phyloP scores from a whole-genome alignment of 1,140 invertebrate genomes.

The Drosophila elegans region DNA sequence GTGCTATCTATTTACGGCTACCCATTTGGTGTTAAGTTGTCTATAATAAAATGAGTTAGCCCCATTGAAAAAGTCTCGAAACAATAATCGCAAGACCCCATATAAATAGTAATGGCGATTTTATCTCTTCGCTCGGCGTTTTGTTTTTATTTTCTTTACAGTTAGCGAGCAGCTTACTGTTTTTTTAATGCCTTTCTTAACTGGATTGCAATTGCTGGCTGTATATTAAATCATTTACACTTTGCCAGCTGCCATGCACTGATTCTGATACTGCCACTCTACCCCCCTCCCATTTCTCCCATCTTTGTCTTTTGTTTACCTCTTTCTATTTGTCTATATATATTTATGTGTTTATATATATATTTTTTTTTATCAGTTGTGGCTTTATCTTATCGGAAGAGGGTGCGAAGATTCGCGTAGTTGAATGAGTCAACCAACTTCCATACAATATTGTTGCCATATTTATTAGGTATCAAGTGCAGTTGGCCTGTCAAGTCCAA shows the following conservation, averaged over 20 bases:
- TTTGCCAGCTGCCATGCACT: slow-evolving; percentile 71
- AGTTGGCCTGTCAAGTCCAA: slow-evolving; percentile 43
- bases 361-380: slow-evolving; percentile 12
- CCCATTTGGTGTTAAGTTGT: slow-evolving; percentile 12
- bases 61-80: slow-evolving; percentile 1
- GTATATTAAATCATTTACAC: slow-evolving; percentile 65
- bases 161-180: slow-evolving; percentile 23
- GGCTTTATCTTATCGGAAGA: slow-evolving; percentile 26
- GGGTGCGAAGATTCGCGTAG: slow-evolving; percentile 1
- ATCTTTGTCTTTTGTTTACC: neutral
- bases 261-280: slow-evolving; percentile 43
- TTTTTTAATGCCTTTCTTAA: slow-evolving; percentile 40
- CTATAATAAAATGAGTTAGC: slow-evolving; percentile 9
- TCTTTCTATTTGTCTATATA: neutral
- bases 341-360: neutral
- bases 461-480: slow-evolving; percentile 15
- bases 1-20: neutral
- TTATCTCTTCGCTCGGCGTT: slow-evolving; percentile 9
- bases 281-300: neutral
- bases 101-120: slow-evolving; percentile 9
- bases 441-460: neutral
- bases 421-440: neutral
- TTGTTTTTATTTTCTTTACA: slow-evolving; percentile 36
- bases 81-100: slow-evolving; percentile 13
- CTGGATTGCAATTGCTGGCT: slow-evolving; percentile 38